These are phyloP conservation scores for Brachymystax lenok DNA, from an alignment of 2,797 vertebrate genomes.

Conservation along the genomic window DNA sequence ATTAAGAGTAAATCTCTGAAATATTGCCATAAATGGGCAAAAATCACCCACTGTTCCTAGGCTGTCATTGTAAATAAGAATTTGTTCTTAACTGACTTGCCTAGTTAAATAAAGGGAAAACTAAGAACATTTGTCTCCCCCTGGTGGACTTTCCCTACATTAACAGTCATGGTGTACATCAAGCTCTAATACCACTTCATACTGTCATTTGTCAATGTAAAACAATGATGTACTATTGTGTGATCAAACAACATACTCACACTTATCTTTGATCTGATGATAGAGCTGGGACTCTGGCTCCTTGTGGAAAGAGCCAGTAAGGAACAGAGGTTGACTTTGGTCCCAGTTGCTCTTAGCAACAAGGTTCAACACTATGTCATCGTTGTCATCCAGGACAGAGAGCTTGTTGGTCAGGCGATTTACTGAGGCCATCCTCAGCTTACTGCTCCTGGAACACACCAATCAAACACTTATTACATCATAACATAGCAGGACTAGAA, in stretches of 20 bases:
- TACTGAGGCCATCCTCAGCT: conserved; percentile 63
- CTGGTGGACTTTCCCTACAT: conserved; percentile 53
- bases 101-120: neutral
- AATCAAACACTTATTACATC: neutral
- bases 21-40: neutral
- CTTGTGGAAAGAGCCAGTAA: conserved; percentile 49
- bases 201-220: neutral
- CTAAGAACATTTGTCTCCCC: conserved; percentile 43
- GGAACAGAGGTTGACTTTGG: conserved; percentile 52
- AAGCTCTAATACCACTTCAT: neutral
- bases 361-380: conserved; percentile 77
- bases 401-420: conserved; percentile 66
- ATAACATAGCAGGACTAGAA: neutral
- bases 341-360: conserved; percentile 56
- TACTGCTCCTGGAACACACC: conserved; percentile 61
- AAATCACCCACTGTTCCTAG: neutral
- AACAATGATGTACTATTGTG: neutral
- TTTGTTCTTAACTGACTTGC: too few relatives aligned
- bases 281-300: conserved; percentile 42
- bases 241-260: conserved; percentile 49
- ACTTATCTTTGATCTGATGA: conserved; percentile 34
- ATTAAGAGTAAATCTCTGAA: neutral
- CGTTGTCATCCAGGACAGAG: conserved; percentile 65
- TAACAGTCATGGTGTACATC: neutral
- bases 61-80: too few relatives aligned